Base-by-base conservation (phyloP, 2,113 vertebrate species). In the Colistium nudipinnis region DNA sequence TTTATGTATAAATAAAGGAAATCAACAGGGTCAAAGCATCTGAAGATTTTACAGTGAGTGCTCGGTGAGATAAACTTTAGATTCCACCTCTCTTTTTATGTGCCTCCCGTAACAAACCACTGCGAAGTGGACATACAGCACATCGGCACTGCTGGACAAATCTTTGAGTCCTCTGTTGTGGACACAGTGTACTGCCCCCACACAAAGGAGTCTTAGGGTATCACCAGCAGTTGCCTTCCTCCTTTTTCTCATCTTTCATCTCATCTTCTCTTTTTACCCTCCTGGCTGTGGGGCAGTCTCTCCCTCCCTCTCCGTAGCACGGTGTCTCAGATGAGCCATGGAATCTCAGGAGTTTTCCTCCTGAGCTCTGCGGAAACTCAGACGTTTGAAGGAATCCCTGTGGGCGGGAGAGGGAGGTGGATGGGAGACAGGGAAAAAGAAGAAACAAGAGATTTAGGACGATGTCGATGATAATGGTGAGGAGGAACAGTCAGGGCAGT, bases 331-430 rank as follows among this genome's bases (percentile, higher is more conserved):
- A 66, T 31, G 28, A 65, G 33, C 57, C 11, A 3, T n/a, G 11
- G 61, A 44, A 45, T 74, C 81, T 93, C 92, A 93, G 71, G 90
- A 87, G 87, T 87, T 92, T 75, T 93, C 93, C 76, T 94, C 93
- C 9, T 30, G 90, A 69, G 87, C 43, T 82, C 87, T 87, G 57
- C 93, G 92, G 66, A 94, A 91, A 84, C 93, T 94, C 33, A 90
- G 80, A 63, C 92, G 88, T 85, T 94, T 94, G 77, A 92, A 88
- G 62, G 92, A 92, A 56, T 94, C 93, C 81, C 93, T 94, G 71
- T 31, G 57, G 71, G 67, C 35, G 33, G 35, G 39, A 64, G 39
- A 74, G 36, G 49, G 70, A 36, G 80, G 51, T 3, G 14, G 22
- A 68, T 7, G 44, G 62, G 53, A 36, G 19, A 63, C 11, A 36